Evolutionary conservation across 2,797 vertebrate species (phyloP), one percentile per base, ranked within the genome.

Genomic region (Apogon talboti): DNA sequence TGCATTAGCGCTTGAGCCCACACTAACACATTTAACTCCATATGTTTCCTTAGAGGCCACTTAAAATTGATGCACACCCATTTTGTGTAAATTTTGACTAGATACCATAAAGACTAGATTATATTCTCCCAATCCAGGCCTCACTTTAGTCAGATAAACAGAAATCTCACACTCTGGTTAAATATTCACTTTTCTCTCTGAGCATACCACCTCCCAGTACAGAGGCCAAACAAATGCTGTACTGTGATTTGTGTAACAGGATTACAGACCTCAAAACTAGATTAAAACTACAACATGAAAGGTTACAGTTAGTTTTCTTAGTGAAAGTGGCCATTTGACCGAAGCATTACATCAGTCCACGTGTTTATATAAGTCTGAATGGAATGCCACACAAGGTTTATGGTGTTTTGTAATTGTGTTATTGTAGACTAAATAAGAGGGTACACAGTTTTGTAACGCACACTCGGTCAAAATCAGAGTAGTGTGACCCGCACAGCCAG

Each of bases 141-240:
- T 79, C 30, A 43, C 67, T 66, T 74, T 59, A 58, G 67, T 46
- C 51, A 84, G 79, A 86, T 81, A 84, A 83, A 66, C 58, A 72
- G 50, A 82, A 86, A 83, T 80, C 75, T 59, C 65, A 73, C 81
- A 79, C 58, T 79, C 58, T 79, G 71, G 89, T 91, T 90, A 91
- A 89, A 87, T 82, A 91, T 90, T 91, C 60, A 80, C 86, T 43
- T 33, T 53, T 70, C 71, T 78, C 14, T 73, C 49, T 61, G 44
- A 78, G 65, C 71, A 62, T 68, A 54, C 58, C 19, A 2, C 18
- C 7, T 67, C 77, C 18, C 35, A 66, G 76, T 82, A 71, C 79
- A 71, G 66, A 74, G 72, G 70, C 71, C 78, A 88, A 83, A 79
- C 62, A 75, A 76, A 71, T 78, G 50, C 35, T 78, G 82, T 65